Conservation (phyloP, 2,113 vertebrate species). For the Sturnira hondurensis region DNA sequence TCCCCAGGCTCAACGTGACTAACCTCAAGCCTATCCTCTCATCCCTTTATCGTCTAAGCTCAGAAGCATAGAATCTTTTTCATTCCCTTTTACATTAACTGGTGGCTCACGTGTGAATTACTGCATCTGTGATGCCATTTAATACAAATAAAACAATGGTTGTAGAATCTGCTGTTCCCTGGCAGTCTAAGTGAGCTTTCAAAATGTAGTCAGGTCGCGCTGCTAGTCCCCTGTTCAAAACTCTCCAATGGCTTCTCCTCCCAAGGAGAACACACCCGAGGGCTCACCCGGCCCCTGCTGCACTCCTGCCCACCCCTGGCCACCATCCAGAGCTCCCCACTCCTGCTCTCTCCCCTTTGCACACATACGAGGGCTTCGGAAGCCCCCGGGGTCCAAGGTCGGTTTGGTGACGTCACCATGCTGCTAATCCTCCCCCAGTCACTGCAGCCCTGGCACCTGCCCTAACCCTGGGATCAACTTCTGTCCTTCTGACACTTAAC, state of each 20-base stretch:
- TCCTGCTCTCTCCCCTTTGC: not conserved
- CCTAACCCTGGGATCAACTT: not conserved
- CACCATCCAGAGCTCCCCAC: rapidly evolving
- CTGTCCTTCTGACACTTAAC: not conserved
- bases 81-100: not conserved
- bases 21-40: not conserved
- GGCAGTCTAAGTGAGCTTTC: not conserved
- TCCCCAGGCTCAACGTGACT: not conserved
- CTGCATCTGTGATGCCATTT: not conserved
- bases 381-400: not conserved
- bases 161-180: not conserved
- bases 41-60: not conserved
- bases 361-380: not conserved
- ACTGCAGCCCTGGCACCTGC: not conserved
- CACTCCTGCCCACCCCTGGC: not conserved
- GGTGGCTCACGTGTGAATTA: not conserved
- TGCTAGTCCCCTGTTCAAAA: not conserved
- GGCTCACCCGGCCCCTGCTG: not conserved
- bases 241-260: not conserved
- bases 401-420: too few relatives aligned
- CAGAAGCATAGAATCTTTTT: not conserved
- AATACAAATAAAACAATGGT: not conserved
- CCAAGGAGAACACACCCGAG: rapidly evolving
- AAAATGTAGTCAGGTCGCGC: not conserved
- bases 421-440: too few relatives aligned